Percentiles rank a stretch among this genome's conserved stretches.
phyloP scores from a whole-genome alignment of 2,797 vertebrate genomes.

The Anableps anableps region DNA sequence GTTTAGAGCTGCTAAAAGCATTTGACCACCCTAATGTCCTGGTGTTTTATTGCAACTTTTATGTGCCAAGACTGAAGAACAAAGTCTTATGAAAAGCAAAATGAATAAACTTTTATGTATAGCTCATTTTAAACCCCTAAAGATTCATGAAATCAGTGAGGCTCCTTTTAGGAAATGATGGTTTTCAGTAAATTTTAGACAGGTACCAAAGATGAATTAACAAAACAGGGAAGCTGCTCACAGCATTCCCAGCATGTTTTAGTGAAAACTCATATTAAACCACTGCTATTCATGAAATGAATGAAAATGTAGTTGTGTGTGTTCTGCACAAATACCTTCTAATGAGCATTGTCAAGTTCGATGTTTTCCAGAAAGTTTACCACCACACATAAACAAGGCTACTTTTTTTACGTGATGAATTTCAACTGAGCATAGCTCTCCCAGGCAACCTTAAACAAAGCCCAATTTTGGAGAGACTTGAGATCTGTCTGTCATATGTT shows the following conservation, averaged over 20 bases:
- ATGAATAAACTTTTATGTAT: neutral
- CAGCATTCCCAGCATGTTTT: no score
- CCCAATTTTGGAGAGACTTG: no score
- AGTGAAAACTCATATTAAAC: neutral
- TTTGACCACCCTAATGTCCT: neutral
- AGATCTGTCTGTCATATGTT: no score
- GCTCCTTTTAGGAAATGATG: neutral
- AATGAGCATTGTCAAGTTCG: no score
- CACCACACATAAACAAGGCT: no score
- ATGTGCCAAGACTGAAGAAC: neutral
- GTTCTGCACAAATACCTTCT: neutral
- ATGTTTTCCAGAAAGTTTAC: no score
- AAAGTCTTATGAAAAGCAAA: neutral
- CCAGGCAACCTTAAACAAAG: no score
- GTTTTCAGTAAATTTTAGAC: neutral
- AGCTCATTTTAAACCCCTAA: neutral
- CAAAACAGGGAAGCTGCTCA: no score
- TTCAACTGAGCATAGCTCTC: neutral
- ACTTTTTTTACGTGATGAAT: neutral
- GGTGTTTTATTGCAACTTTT: neutral
- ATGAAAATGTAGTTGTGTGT: neutral
- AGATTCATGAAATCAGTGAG: neutral
- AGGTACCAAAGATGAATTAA: no score
- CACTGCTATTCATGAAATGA: neutral
- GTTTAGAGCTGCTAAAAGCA: neutral